Evolutionary conservation across 1,140 invertebrate genomes (phyloP), one percentile per base, ranked within the genome.

Genomic region (Frieseomelitta varia): DNA sequence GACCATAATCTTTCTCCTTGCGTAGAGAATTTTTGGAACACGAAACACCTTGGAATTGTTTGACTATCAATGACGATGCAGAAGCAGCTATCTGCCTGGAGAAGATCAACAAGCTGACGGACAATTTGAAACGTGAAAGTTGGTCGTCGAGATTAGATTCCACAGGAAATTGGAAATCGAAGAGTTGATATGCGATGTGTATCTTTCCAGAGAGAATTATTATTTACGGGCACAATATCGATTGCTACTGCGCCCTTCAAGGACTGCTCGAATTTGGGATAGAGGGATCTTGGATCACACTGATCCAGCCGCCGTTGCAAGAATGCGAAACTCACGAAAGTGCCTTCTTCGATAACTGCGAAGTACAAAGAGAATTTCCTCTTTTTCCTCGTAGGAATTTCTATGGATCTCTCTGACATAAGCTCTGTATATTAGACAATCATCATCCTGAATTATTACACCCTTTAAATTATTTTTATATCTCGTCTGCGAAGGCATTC

Each of bases 151-250:
- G 4, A 34, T 6, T 34, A 51, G 4, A 47, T 27, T 27, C 14
- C n/a, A 21, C 21, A 0, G 19, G 1, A 30, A 30, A 24, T 1
- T 4, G 1, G 12, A 27, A 11, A 56, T 11, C 2, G 4, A 17
- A 39, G 51, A 1, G 1, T 27, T 34, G 17, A 72, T 15, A 34
- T 14, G 56, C 19, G 12, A 30, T 65, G 77, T 85, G 12, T 53
- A 47, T 10, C 4, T 39, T 79, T 76, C 15, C 11, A 95, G 95
- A 92, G 74, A 88, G 71, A 17, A 95, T 97, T 39, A 91, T 97
- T 0, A 95, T 97, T 4, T 96, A 97, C 90, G 96, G 97, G 3
- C 93, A 95, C 61, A 95, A 94, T 84, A 89, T 97, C 34, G 95
- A 96, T 84, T 95, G 95, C 15, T 96, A 96, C 85, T 95, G 94